A percentile compares a stretch with the other conserved stretches of the same genome.
phyloP scores from a whole-genome alignment of 2,797 vertebrate genomes.

The Oreochromis grahami region DNA sequence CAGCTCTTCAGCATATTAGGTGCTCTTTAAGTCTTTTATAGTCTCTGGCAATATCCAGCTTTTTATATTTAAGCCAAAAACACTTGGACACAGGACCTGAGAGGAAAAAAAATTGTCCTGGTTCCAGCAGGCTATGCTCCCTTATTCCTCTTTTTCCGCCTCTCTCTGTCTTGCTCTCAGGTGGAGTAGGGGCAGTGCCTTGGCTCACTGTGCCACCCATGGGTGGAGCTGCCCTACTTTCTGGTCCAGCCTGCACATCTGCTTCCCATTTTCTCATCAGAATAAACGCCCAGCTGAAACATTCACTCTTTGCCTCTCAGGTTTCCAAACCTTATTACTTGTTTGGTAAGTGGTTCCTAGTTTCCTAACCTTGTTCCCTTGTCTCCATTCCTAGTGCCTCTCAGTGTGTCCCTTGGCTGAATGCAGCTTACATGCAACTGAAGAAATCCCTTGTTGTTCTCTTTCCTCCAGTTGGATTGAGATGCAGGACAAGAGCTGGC shows the following conservation, averaged over 20 bases:
- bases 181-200: neutral
- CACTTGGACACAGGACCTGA: neutral
- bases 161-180: neutral
- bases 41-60: neutral
- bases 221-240: neutral
- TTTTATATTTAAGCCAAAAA: neutral
- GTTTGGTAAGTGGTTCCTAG: neutral
- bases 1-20: neutral
- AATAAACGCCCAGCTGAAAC: neutral
- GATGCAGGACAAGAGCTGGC: neutral
- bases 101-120: neutral
- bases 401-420: neutral
- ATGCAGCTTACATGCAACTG: neutral
- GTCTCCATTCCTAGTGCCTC: neutral
- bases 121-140: neutral
- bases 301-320: neutral
- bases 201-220: neutral
- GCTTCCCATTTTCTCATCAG: neutral
- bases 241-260: neutral
- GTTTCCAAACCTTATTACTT: neutral
- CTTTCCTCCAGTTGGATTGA: neutral
- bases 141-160: rapidly evolving
- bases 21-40: neutral
- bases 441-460: neutral
- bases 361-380: neutral